These are phyloP conservation scores for Andrena bucephala DNA, from an alignment of 2,888 invertebrate genomes.

Conservation along the genomic window DNA sequence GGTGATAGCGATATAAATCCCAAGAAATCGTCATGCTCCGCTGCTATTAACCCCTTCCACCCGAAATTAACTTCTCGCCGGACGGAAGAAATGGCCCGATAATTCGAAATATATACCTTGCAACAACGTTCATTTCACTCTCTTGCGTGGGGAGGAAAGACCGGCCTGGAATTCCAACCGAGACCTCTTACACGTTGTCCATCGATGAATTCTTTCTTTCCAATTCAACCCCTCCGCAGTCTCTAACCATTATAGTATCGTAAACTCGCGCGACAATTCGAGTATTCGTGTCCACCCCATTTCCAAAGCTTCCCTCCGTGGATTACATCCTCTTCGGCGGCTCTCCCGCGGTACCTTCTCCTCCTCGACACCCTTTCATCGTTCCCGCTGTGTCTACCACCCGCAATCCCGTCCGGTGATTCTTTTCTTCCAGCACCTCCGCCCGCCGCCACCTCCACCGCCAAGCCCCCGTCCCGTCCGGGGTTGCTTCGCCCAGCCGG, in stretches of 20 bases:
- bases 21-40: neutral
- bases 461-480: neutral
- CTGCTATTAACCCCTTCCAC: neutral
- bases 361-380: constrained; percentile 26
- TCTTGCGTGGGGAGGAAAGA: neutral
- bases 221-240: neutral
- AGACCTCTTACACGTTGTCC: too few relatives aligned
- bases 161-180: neutral
- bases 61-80: constrained; percentile 4
- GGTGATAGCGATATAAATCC: neutral
- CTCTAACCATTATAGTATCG: too few relatives aligned
- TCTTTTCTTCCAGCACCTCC: constrained; percentile 7
- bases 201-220: neutral
- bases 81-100: neutral
- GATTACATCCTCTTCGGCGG: constrained; percentile 5
- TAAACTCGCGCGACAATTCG: neutral
- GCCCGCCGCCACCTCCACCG: neutral
- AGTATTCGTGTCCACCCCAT: neutral
- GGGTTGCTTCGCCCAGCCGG: constrained; percentile 1
- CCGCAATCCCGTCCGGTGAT: constrained; percentile 29
- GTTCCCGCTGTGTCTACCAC: constrained; percentile 3
- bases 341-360: neutral
- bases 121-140: neutral
- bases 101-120: neutral
- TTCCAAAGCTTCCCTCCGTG: constrained; percentile 2